Evolutionary conservation across 2,888 invertebrate genomes (phyloP), one percentile per base, ranked within the genome.

Genomic region (Axea sp.): DNA sequence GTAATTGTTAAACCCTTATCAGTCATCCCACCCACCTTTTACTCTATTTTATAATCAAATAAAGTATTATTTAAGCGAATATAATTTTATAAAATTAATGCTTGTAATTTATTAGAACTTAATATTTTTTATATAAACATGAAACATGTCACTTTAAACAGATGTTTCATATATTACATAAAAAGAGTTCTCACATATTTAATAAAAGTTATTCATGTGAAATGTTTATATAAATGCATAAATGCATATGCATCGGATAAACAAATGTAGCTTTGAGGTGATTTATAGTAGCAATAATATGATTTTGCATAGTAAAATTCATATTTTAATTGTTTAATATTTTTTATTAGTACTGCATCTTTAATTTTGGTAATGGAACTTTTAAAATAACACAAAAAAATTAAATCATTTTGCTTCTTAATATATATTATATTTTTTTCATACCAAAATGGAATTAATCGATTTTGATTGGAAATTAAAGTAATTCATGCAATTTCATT

Each of bases 311-410:
- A 35, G 41, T 47, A 57, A 65, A 55, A 2, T 55, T 19, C 17
- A 30, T 55, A 9, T 65, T 28, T 26, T 28, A 19, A 41, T 31
- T 37, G n/a, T n/a, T n/a, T n/a, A n/a, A n/a, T n/a, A n/a, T n/a
- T 31, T 47, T 45, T 9, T 24, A 35, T 9, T 33, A 49, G 47
- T 60, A 51, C 30, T 60, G 69, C 69, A 60, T 60, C 69, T 69
- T 69, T 69, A 69, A 69, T 69, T 68, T 68, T 67, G 67, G 67
- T 67, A 67, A 67, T 67, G 67, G 65, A 67, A 67, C 57, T 67
- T 55, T 57, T 24, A 51, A 59, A 33, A 43, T 68, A 68, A 68
- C 35, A 41, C 67, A 31, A 37, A 35, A 5, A 31, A 37, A 30
- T 41, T 9, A 17, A 51, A 59, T 59, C 49, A 8, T 59, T 67